Evolutionary conservation across 1,140 invertebrate species (phyloP).

Genomic region (Hydropsyche tenuis): DNA sequence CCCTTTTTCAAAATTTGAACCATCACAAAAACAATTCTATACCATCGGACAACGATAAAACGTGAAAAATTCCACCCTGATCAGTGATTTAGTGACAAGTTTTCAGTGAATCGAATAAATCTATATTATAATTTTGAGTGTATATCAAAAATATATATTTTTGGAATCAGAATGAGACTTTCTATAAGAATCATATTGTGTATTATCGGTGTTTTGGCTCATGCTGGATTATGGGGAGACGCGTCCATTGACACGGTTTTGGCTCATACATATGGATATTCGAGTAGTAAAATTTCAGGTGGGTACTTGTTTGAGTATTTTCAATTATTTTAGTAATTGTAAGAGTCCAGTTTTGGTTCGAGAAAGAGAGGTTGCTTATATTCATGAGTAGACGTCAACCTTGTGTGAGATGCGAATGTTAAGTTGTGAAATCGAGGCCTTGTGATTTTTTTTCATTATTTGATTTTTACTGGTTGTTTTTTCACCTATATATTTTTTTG

Average conservation of each 20-base stretch:
- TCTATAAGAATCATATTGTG: conserved; percentile 44
- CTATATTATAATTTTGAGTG: background rate
- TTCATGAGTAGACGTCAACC: background rate
- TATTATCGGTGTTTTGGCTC: conserved; percentile 42
- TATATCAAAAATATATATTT: background rate
- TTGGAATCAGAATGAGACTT: conserved; percentile 41
- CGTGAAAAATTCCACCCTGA: background rate
- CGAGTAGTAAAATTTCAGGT: conserved; percentile 43
- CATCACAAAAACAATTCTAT: background rate
- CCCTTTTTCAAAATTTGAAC: background rate
- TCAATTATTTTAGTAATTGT: conserved; percentile 54
- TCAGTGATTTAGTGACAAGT: background rate
- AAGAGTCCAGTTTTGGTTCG: background rate
- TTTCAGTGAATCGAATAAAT: background rate
- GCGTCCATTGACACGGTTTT: conserved; percentile 46
- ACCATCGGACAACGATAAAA: background rate
- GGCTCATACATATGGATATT: conserved; percentile 46
- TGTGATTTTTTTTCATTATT: too few relatives aligned
- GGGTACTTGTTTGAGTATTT: too few relatives aligned
- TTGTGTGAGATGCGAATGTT: too few relatives aligned
- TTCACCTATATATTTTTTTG: too few relatives aligned
- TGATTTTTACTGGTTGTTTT: too few relatives aligned
- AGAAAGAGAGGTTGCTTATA: background rate
- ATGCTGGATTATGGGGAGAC: conserved; percentile 48
- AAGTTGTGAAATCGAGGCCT: too few relatives aligned